Evolutionary conservation across 2,113 vertebrate species (phyloP).

Genomic region (Ammodytes marinus): DNA sequence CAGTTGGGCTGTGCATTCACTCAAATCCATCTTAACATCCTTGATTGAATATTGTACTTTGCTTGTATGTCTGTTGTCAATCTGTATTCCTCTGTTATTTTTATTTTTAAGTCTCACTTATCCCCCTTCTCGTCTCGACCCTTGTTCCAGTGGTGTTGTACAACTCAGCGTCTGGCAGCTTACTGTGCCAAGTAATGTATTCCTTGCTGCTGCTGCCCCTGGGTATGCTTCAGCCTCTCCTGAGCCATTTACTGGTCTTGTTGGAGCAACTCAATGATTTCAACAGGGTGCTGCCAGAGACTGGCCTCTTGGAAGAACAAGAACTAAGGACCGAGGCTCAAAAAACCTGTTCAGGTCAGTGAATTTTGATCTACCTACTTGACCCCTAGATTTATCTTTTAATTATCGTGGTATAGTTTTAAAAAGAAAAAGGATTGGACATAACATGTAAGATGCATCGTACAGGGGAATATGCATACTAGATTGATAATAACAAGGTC

Average conservation of each 20-base stretch:
- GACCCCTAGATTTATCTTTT: neutral
- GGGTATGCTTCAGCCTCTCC: conserved; percentile 81
- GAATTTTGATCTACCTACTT: neutral
- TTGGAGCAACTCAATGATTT: conserved; percentile 85
- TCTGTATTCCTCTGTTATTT: conserved; percentile 10
- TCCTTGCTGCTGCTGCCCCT: conserved; percentile 87
- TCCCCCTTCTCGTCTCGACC: conserved; percentile 18
- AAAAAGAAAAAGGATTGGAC: neutral
- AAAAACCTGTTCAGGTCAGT: conserved; percentile 67
- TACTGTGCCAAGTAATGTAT: conserved; percentile 87
- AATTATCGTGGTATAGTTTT: neutral
- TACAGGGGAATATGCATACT: neutral
- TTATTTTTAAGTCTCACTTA: conserved; percentile 16
- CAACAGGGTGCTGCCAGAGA: conserved; percentile 84
- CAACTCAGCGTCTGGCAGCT: conserved; percentile 84
- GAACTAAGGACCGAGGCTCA: conserved; percentile 77
- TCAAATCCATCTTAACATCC: neutral
- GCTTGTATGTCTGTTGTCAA: conserved; percentile 1
- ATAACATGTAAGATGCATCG: neutral
- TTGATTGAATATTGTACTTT: neutral
- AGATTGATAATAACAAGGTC: neutral
- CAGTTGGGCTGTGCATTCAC: neutral
- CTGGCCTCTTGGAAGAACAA: conserved; percentile 78
- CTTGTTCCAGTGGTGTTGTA: conserved; percentile 82
- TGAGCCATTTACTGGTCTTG: conserved; percentile 83